Conservation (phyloP, 2,797 vertebrate genomes). For the Gorsachius magnificus region DNA sequence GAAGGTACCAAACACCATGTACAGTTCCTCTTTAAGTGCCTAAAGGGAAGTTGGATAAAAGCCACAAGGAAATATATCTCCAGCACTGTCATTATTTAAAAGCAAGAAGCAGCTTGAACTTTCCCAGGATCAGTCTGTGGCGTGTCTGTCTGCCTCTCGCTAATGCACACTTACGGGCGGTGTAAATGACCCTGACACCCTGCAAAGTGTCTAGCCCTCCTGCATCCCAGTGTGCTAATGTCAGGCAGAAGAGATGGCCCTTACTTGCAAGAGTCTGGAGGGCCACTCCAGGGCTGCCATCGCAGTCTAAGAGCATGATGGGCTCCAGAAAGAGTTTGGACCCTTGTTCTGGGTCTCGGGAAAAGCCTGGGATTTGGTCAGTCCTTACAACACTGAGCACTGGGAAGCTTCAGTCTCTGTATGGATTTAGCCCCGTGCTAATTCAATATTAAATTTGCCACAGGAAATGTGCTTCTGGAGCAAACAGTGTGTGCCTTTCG, state of each 20-base stretch:
- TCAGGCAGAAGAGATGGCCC: background rate
- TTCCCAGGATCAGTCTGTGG: background rate
- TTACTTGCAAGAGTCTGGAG: background rate
- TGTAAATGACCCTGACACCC: background rate
- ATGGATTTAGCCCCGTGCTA: background rate
- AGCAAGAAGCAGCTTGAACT: background rate
- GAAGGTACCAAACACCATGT: background rate
- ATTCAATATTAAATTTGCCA: background rate
- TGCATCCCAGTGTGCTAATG: background rate
- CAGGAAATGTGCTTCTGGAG: background rate
- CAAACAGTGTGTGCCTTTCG: background rate
- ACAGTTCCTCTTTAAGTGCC: background rate
- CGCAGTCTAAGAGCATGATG: background rate
- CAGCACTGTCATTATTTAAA: background rate
- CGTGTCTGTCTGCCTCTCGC: background rate
- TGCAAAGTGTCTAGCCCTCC: background rate
- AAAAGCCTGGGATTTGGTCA: background rate
- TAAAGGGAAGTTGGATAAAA: background rate
- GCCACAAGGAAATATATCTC: background rate
- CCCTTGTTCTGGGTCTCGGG: background rate
- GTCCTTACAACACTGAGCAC: background rate
- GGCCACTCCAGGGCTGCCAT: background rate
- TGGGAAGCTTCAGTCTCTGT: background rate
- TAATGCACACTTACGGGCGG: background rate
- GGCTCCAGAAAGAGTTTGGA: background rate